Percentiles rank a stretch among this genome's conserved stretches.
Evolutionary conservation across 2,113 vertebrate genomes (phyloP).

Genomic region (Xiphophorus hellerii): DNA sequence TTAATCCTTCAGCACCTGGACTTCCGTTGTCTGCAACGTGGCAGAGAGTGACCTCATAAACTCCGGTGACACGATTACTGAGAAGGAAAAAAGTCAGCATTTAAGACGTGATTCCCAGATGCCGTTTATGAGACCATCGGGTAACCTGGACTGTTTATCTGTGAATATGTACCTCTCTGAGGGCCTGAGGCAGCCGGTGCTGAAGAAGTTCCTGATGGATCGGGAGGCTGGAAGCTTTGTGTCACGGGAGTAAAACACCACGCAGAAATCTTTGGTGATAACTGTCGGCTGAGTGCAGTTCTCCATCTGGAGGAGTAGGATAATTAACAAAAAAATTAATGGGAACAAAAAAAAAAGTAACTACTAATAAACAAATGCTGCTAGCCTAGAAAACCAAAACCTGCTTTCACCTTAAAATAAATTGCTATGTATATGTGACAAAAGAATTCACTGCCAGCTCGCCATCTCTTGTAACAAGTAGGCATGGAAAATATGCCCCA

Average conservation of each 20-base stretch:
- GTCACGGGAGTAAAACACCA: conserved; percentile 97
- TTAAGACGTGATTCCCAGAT: not conserved
- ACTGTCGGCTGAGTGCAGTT: conserved; percentile 94
- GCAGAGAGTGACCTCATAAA: conserved; percentile 95
- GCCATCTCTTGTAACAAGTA: no score
- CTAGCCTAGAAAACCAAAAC: not conserved
- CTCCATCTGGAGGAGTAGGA: conserved; percentile 86
- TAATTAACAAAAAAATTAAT: not conserved
- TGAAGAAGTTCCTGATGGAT: conserved; percentile 97
- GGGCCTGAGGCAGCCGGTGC: conserved; percentile 89
- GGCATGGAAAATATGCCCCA: not conserved
- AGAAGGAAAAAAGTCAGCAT: conserved; percentile 1
- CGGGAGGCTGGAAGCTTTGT: conserved; percentile 93
- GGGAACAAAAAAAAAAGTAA: not conserved
- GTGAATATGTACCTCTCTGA: conserved; percentile 85
- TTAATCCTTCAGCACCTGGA: conserved; percentile 82
- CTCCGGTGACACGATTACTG: conserved; percentile 94
- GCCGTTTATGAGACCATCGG: not conserved
- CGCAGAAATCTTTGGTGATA: conserved; percentile 98
- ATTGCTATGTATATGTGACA: not conserved
- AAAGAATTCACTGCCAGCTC: not conserved
- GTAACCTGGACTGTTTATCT: not conserved
- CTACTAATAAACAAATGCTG: not conserved
- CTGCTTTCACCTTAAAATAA: not conserved
- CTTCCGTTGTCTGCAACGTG: conserved; percentile 92